Percentiles rank a stretch among this genome's conserved stretches.
These are phyloP conservation scores for Phrynocephalus versicolor DNA, from an alignment of 2,113 vertebrate genomes.

Conservation along the genomic window DNA sequence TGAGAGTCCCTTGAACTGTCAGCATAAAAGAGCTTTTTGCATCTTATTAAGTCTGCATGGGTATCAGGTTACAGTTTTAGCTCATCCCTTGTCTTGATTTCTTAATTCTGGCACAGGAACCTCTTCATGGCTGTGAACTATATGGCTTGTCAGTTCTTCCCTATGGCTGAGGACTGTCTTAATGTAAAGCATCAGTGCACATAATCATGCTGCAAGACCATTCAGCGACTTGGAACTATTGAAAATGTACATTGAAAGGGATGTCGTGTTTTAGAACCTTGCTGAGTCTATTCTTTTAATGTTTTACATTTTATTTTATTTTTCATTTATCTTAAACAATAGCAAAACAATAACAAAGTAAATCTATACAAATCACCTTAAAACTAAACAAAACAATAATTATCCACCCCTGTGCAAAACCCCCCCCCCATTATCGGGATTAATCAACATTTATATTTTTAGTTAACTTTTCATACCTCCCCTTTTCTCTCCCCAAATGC, in stretches of 20 bases:
- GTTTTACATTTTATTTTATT: too few species aligned
- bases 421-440: too few species aligned
- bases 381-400: too few species aligned
- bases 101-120: not conserved
- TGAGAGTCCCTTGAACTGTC: not conserved
- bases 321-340: too few species aligned
- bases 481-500: too few species aligned
- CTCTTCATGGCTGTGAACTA: not conserved
- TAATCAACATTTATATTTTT: too few species aligned
- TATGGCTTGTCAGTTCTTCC: not conserved
- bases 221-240: fast-evolving
- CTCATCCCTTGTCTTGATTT: not conserved
- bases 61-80: not conserved
- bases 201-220: not conserved
- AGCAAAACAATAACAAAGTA: too few species aligned
- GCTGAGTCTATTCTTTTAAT: too few species aligned
- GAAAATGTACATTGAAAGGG: not conserved
- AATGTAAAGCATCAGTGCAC: not conserved
- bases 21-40: not conserved
- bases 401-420: too few species aligned
- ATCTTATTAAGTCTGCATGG: not conserved
- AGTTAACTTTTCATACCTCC: too few species aligned
- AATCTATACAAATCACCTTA: too few species aligned
- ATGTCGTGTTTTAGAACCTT: too few species aligned
- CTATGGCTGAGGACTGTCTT: not conserved